A percentile compares a stretch with the other conserved stretches of the same genome.
Conservation (phyloP, 2,888 invertebrate species). For the Megaustenia siamemsis region DNA sequence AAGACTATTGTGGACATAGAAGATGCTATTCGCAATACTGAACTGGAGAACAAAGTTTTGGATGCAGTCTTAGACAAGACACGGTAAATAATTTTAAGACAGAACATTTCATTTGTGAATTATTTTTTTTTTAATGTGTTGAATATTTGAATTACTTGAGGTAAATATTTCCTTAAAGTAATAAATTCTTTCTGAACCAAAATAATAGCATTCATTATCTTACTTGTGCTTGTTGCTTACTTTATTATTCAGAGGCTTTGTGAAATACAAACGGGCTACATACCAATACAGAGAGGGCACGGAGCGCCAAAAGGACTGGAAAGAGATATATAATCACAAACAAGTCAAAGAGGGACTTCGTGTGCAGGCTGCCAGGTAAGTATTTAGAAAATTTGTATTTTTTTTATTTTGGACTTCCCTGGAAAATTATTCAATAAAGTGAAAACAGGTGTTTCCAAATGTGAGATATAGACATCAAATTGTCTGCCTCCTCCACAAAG, state of each 20-base stretch:
- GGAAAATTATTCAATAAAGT: too few species aligned
- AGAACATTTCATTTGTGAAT: too few species aligned
- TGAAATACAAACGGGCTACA: slow-evolving; percentile 95
- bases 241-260: slow-evolving; percentile 88
- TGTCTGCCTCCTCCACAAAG: too few species aligned
- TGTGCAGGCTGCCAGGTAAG: slow-evolving; percentile 76
- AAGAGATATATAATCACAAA: slow-evolving; percentile 94
- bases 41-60: slow-evolving; percentile 88
- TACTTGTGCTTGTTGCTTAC: background rate
- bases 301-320: slow-evolving; percentile 94
- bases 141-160: background rate
- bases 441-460: too few species aligned
- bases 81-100: slow-evolving; percentile 80
- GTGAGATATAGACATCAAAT: too few species aligned
- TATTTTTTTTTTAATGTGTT: background rate
- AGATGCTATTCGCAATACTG: slow-evolving; percentile 89
- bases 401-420: too few species aligned
- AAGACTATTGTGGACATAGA: slow-evolving; percentile 89
- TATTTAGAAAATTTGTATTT: too few species aligned
- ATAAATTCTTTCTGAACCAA: background rate
- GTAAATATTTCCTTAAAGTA: background rate
- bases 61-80: slow-evolving; percentile 91
- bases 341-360: slow-evolving; percentile 89
- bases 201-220: background rate
- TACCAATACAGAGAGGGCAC: slow-evolving; percentile 91